These are phyloP conservation scores for Petrolisthes manimaculis DNA, from an alignment of 2,888 invertebrate species.

Conservation along the genomic window DNA sequence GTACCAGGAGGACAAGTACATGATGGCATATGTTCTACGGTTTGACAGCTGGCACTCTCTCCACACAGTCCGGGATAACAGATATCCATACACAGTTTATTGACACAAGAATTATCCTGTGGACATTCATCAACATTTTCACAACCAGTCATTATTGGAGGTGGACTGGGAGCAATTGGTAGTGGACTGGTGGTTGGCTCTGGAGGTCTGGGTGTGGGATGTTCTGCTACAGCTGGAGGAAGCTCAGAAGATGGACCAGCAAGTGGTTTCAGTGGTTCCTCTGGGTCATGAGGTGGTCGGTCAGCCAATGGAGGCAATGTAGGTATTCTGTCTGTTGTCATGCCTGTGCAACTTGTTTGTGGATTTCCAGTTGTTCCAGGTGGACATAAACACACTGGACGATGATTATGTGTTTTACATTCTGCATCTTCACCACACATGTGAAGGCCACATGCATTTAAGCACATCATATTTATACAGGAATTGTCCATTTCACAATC, in stretches of 20 bases:
- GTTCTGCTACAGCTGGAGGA: conserved; percentile 10
- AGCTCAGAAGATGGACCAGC: conserved; percentile 24
- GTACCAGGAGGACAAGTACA: conserved; percentile 68
- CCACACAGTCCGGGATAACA: conserved; percentile 67
- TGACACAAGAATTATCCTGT: conserved; percentile 67
- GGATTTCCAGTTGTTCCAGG: conserved; percentile 88
- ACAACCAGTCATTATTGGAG: conserved; percentile 29
- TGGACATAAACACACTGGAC: conserved; percentile 75
- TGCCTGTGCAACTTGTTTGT: conserved; percentile 78
- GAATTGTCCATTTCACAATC: conserved; percentile 80
- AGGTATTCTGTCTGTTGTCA: conserved; percentile 19
- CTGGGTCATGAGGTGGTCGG: not conserved
- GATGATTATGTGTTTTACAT: conserved; percentile 82
- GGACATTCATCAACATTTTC: conserved; percentile 48
- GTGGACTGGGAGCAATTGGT: not conserved
- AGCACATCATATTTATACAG: conserved; percentile 81
- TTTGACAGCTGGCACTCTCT: conserved; percentile 67
- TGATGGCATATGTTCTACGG: conserved; percentile 67
- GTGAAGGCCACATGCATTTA: conserved; percentile 81
- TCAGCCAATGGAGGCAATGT: conserved; percentile 26
- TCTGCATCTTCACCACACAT: conserved; percentile 83
- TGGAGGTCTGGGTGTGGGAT: not conserved
- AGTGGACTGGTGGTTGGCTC: not conserved
- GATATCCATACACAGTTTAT: conserved; percentile 66
- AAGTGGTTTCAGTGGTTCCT: conserved; percentile 27